Base-by-base conservation (phyloP, 2,113 vertebrate genomes). In the Leptodactylus fuscus region DNA sequence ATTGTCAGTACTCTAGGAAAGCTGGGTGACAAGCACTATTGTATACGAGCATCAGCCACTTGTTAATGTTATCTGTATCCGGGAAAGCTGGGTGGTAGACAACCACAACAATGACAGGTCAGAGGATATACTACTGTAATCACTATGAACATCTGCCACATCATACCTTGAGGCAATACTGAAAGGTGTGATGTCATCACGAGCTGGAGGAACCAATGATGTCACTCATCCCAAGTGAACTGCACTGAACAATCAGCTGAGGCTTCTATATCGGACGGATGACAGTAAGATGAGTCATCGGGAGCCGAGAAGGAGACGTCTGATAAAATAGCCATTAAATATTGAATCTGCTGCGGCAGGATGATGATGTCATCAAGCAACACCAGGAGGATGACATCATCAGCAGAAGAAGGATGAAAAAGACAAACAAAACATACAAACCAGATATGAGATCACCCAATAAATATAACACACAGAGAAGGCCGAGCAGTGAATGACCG, bases 321-420 rank as follows among this genome's bases (percentile, higher is more conserved):
- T 46, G 71, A 46, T 22, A 13, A 27, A 18, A 75, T 22, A 10
- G n/a, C 70, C 36, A 71, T 71, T 71, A 22, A 71, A 71, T 44
- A 73, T 13, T 74, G 41, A 75, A 15, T 79, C 32, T 55, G 34
- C 77, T 80, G 55, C 27, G 53, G 5, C 32, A 6, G 53, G 0
- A 41, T 11, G 34, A 11, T 80, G 77, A 80, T 80, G 77, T 80
- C 77, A 80, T 38, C 77, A 58, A 2, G 18, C 2, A 24, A 34
- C 76, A 27, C 1, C 0, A 8, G 41, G 18, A 58, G 32, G 77
- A 41, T 80, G 77, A 80, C 77, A 80, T 80, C 77, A 80, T 41
- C 20, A 24, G 29, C 1, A 76, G 8, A 18, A 49, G 8, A 76
- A 51, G 22, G 27, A n/a, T n/a, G n/a, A n/a, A n/a, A n/a, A n/a